Evolutionary conservation across 1,140 invertebrate genomes (phyloP), one percentile per base, ranked within the genome.

Genomic region (Trachymyrmex cornetzi): DNA sequence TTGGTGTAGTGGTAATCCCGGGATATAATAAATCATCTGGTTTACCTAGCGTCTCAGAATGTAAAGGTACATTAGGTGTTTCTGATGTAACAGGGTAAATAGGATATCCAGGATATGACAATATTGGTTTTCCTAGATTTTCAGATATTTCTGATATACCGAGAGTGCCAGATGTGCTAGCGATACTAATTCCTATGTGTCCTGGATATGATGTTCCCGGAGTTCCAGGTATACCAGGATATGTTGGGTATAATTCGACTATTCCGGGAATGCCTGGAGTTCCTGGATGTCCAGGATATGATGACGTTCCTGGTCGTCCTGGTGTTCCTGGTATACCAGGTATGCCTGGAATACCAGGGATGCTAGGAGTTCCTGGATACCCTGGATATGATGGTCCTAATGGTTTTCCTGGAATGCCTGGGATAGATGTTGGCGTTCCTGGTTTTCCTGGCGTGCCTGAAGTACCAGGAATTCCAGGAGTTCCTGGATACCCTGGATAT

Each of bases 271-370:
- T 85, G 12, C 12, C 59, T n/a, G 89, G 44, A 44, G 44, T 77
- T 3, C 86, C 48, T 16, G 14, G 14, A 94, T 94, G 95, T 74
- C 95, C 95, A 86, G 96, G 96, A 69, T 81, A 34, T 7, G 27
- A 57, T 0, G 72, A 59, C 12, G 9, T 75, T 11, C 79, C 87
- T 7, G 81, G 86, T 63, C 5, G 80, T 38, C 92, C 93, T 27
- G 93, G 91, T 69, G 1, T n/a, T 57, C n/a, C 55, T 9, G 57
- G 7, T 94, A 92, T 38, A 93, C n/a, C 55, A 2, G 22, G 7
- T 94, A 92, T 38, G 93, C 92, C 86, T 95, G 96, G 44, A 93
- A 94, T 95, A 67, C 44, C 44, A 48, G 44, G 44, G 57, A 44
- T 66, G 27, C 84, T 7, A 50, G 48, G 48, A 27, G 50, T 19